Evolutionary conservation across 1,140 invertebrate species (phyloP).

Genomic region (Monochamus saltuarius): DNA sequence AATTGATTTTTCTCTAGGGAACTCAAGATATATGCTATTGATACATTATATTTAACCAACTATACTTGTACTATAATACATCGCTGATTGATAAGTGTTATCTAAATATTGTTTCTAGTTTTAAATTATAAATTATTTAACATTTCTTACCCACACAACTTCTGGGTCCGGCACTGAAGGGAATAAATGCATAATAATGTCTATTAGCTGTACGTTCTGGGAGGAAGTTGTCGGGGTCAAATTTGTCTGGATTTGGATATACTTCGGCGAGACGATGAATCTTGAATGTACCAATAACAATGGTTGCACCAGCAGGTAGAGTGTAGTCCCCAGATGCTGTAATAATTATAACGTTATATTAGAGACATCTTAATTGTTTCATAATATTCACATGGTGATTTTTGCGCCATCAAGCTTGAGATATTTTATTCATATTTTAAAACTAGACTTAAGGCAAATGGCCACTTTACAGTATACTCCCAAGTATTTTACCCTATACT

Average conservation of each 20-base stretch:
- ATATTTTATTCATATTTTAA: no score
- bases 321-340: conserved; percentile 54
- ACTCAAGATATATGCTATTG: no score
- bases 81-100: conserved; percentile 5
- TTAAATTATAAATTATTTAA: no score
- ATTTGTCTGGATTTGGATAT: conserved; percentile 81
- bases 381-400: no score
- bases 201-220: conserved; percentile 76
- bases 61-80: no score
- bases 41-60: no score
- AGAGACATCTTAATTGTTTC: no score
- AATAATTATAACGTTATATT: conserved; percentile 10
- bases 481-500: no score
- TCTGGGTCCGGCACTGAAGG: conserved; percentile 85
- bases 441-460: no score
- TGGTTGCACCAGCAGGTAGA: conserved; percentile 67
- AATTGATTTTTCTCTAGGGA: no score
- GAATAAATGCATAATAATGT: conserved; percentile 84
- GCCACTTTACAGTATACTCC: no score
- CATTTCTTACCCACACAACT: conserved; percentile 73
- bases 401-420: no score
- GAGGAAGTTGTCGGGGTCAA: conserved; percentile 90
- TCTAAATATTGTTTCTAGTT: background rate
- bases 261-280: conserved; percentile 76
- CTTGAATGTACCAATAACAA: conserved; percentile 64